Base-by-base conservation (phyloP, 2,797 vertebrate species). In the Mormyrops boulengeri region DNA sequence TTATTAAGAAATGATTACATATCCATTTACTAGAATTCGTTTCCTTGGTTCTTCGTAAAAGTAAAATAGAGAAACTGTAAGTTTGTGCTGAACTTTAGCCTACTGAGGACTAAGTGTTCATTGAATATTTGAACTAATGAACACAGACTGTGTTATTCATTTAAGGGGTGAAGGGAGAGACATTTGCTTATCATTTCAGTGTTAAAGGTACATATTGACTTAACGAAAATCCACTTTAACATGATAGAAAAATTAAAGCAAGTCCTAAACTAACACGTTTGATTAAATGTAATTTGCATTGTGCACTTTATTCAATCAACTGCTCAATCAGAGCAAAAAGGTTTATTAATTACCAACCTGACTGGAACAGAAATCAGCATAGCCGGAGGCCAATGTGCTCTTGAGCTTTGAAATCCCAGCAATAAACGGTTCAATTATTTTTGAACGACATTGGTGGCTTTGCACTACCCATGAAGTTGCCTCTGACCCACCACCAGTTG, bases 221-320 rank as follows among this genome's bases (percentile, higher is more conserved):
- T 85, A 85, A 85, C 82, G 8, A 47, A 85, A 85, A 85, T 49
- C 47, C 82, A 85, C 47, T 85, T 85, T 85, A 49, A 85, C 41
- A 47, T 85, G 47, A 50, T 49, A 85, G 47, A 85, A 49, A 85
- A 85, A 85, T 44, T 80, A 80, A 80, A 85, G 41, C 47, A 49
- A 85, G 82, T 85, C 82, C 82, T 50, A 47, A 85, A 85, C 82
- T 85, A 85, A 85, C 47, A 50, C 8, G n/a, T 47, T 49, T 85
- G 82, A 50, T 85, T 85, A 85, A 85, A 85, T 50, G 47, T 49
- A 85, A 85, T 85, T 85, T 85, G 22, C 82, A 49, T 85, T 85
- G 41, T 85, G 41, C 41, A 49, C 47, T 85, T 85, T 85, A 85
- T 85, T 85, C 44, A 85, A 85, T 85, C 82, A 85, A 50, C 82